Conservation (phyloP, 2,797 vertebrate species). For the Simalia tracyae region DNA sequence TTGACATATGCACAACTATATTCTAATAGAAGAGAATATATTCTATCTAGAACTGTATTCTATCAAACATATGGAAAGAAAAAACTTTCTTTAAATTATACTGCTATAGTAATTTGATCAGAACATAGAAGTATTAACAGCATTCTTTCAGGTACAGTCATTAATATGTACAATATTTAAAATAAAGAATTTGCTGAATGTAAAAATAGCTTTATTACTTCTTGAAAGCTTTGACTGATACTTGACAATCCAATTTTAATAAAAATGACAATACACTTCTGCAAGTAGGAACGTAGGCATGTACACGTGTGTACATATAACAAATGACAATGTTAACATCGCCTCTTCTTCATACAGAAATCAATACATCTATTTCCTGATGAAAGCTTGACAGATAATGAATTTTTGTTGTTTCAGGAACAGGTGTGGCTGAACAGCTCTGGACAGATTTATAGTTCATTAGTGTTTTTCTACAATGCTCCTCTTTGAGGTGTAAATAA, state of each 20-base stretch:
- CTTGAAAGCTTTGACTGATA: neutral
- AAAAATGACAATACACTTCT: conserved; percentile 1
- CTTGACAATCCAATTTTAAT: neutral
- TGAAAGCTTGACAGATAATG: conserved; percentile 73
- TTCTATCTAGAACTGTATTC: neutral
- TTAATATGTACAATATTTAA: conserved; percentile 31
- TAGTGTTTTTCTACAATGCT: conserved; percentile 80
- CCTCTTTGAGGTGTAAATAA: conserved; percentile 80
- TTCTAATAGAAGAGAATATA: neutral
- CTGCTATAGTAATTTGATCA: conserved; percentile 48
- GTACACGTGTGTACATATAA: conserved; percentile 40
- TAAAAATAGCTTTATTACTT: neutral
- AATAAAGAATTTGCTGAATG: conserved; percentile 7
- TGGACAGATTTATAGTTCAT: conserved; percentile 83
- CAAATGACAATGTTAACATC: conserved; percentile 39
- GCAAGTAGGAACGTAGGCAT: neutral
- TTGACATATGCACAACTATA: conserved; percentile 43
- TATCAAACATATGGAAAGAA: conserved; percentile 42
- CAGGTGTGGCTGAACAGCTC: conserved; percentile 78
- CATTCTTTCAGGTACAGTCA: conserved; percentile 39
- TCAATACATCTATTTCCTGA: conserved; percentile 65
- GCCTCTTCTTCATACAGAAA: conserved; percentile 55
- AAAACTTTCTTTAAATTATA: conserved; percentile 49
- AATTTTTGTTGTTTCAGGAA: conserved; percentile 76
- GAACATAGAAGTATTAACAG: conserved; percentile 32